Evolutionary conservation across 2,797 vertebrate genomes (phyloP).

Genomic region (Spheniscus humboldti): DNA sequence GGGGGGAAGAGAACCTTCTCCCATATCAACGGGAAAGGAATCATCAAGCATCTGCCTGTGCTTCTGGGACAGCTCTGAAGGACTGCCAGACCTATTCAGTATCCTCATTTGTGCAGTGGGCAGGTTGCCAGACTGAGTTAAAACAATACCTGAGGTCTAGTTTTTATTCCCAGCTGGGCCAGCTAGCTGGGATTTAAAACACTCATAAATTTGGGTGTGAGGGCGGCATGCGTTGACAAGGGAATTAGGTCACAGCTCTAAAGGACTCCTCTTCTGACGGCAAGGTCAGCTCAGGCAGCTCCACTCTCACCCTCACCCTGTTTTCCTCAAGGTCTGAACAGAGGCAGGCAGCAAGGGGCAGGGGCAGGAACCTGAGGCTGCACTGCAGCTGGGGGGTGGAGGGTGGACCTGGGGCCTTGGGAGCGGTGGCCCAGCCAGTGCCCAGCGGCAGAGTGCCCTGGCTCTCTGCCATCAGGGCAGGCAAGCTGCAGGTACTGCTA

Average conservation of each 20-base stretch:
- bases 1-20: background rate
- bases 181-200: background rate
- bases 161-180: constrained; percentile 3
- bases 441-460: rapidly evolving
- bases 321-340: background rate
- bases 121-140: constrained; percentile 13
- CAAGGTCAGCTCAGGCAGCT: background rate
- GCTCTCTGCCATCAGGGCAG: background rate
- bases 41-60: background rate
- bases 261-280: background rate
- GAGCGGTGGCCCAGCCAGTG: rapidly evolving
- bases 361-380: background rate
- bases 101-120: background rate
- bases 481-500: background rate
- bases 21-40: background rate
- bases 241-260: background rate
- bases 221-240: rapidly evolving
- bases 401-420: rapidly evolving
- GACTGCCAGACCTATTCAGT: background rate
- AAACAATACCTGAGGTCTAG: constrained; percentile 40
- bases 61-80: constrained; percentile 27
- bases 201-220: background rate
- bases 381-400: background rate
- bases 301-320: background rate
- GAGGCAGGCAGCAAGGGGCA: background rate